These are phyloP conservation scores for Anas platyrhynchos DNA, from an alignment of 2,113 vertebrate species.

Conservation along the genomic window DNA sequence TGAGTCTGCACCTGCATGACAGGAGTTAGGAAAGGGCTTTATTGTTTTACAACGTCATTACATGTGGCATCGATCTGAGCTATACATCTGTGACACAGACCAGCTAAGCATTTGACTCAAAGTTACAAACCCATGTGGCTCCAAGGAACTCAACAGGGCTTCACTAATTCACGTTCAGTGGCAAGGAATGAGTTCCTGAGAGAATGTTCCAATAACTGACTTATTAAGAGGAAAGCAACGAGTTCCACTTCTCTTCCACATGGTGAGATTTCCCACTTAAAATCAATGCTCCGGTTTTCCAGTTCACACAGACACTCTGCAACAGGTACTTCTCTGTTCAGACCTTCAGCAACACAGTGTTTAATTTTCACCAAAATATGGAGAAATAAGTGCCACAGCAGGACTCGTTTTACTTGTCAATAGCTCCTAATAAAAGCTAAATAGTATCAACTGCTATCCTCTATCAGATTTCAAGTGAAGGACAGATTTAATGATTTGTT, in stretches of 20 bases:
- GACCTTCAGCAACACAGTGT: neutral
- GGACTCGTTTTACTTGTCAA: neutral
- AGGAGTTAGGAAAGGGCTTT: neutral
- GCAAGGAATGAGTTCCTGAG: neutral
- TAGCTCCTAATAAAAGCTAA: neutral
- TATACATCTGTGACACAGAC: neutral
- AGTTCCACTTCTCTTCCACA: neutral
- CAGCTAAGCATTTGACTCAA: neutral
- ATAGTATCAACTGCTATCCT: neutral
- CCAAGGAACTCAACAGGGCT: neutral
- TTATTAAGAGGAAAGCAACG: neutral
- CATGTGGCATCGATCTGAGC: neutral
- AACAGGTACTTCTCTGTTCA: neutral
- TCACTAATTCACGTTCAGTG: neutral
- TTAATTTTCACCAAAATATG: neutral
- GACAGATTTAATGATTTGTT: neutral
- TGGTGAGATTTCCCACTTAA: neutral
- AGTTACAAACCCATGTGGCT: neutral
- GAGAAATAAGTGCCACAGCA: neutral
- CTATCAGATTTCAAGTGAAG: neutral
- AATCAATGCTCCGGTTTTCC: neutral
- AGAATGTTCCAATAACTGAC: neutral
- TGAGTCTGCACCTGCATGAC: conserved; percentile 90
- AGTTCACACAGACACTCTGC: neutral
- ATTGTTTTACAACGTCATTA: neutral